Evolutionary conservation across 2,113 vertebrate species (phyloP), one percentile per base, ranked within the genome.

Genomic region (Carollia perspicillata): DNA sequence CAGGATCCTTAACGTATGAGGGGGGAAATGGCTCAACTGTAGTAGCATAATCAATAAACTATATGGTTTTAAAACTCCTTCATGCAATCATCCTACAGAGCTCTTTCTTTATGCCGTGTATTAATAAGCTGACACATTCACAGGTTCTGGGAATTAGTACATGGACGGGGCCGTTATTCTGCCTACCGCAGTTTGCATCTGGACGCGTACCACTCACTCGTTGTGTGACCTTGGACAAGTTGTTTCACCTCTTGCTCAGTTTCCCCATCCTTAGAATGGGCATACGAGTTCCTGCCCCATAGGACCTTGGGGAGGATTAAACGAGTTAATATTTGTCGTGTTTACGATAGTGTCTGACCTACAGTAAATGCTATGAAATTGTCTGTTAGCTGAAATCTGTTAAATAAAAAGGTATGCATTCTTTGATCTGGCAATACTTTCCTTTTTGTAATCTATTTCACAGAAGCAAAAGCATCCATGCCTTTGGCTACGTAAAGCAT

Each of bases 381-480:
- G 23, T 71, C 47, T 69, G 49, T 83, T 88, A 69, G 58, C 77
- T 90, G 42, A 96, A 86, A 47, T 83, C 49, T 51, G 44, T 75
- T 79, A 63, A 65, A 28, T 90, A 90, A 86, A 60, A 93, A 69
- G 65, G 63, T 68, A 49, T 22, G 80, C 20, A 74, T 26, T 75
- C 44, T 92, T 78, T 79, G 84, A 63, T 55, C 44, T 91, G 80
- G 37, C 49, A 89, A 6, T 87, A 66, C 81, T 90, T 28, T 60
- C 10, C 80, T 74, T 81, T 80, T 81, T 94, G 13, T 65, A 42
- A 55, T 78, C 42, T 83, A 20, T 79, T 90, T 95, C 55, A 90
- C 35, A 93, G 90, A 84, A 83, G 74, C 65, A 79, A 63, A 86
- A 90, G 28, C 26, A 69, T 74, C 40, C 65, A 63, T 88, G 28